A percentile compares a stretch with the other conserved stretches of the same genome.
These are phyloP conservation scores for Galagoides demidoff DNA, from an alignment of 2,797 vertebrate species.

Conservation along the genomic window DNA sequence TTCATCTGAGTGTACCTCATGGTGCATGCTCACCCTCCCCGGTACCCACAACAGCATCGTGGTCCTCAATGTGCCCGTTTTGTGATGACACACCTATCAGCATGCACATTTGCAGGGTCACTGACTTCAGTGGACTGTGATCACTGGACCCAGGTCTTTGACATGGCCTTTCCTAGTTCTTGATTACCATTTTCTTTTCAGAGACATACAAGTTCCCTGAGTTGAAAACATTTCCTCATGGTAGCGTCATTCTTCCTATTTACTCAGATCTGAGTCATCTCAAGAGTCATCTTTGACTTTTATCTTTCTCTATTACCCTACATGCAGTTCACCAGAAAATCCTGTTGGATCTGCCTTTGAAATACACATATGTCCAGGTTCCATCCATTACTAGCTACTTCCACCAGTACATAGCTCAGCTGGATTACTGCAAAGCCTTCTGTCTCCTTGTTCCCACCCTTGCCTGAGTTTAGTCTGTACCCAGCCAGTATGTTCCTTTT, in stretches of 20 bases:
- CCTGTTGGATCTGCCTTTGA: neutral
- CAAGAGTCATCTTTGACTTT: conserved; percentile 17
- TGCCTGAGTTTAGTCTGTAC: neutral
- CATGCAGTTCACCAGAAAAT: neutral
- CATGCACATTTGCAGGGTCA: neutral
- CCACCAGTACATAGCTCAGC: neutral
- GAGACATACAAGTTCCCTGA: neutral
- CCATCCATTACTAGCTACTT: neutral
- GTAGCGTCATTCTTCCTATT: neutral
- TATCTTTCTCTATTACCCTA: neutral
- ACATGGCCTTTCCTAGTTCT: neutral
- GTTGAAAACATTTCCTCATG: neutral
- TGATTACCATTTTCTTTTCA: conserved; percentile 6
- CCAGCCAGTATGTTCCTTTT: neutral
- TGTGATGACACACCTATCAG: neutral
- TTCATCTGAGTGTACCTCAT: neutral
- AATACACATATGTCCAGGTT: neutral
- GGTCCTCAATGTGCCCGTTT: neutral
- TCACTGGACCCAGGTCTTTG: neutral
- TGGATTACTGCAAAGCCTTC: neutral
- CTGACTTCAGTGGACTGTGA: neutral
- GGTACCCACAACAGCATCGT: neutral
- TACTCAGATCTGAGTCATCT: conserved; percentile 24
- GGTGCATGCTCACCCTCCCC: neutral
- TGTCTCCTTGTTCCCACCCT: neutral